Evolutionary conservation across 2,888 invertebrate genomes (phyloP).

Genomic region (Philaethria dido): DNA sequence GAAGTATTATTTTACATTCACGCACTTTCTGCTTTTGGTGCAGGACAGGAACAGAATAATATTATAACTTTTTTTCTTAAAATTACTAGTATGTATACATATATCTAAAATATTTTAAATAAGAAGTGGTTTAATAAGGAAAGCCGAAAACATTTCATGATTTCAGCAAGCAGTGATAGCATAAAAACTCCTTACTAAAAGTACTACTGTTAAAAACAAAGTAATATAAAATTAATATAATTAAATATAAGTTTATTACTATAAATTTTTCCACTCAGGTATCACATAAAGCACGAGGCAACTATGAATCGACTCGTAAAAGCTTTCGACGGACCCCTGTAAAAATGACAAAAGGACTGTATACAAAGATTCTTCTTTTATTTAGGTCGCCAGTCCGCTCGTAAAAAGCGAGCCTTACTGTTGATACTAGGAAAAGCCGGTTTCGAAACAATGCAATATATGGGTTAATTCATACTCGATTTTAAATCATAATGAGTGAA

Average conservation of each 20-base stretch:
- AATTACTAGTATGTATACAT: too few relatives aligned
- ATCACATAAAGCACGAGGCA: slow-evolving; percentile 20
- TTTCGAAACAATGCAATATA: slow-evolving; percentile 2
- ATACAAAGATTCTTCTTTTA: slow-evolving; percentile 75
- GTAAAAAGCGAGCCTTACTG: slow-evolving; percentile 68
- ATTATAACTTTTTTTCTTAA: too few relatives aligned
- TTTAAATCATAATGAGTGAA: not conserved
- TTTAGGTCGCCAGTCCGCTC: slow-evolving; percentile 69
- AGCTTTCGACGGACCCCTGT: slow-evolving; percentile 73
- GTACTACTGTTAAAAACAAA: too few relatives aligned
- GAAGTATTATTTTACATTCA: too few relatives aligned
- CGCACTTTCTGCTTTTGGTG: too few relatives aligned
- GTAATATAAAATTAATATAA: not conserved
- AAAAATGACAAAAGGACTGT: slow-evolving; percentile 75
- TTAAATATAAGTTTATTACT: not conserved
- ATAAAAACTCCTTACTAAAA: too few relatives aligned
- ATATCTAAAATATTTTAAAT: too few relatives aligned
- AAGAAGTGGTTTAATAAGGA: too few relatives aligned
- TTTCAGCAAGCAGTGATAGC: too few relatives aligned
- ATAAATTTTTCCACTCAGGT: slow-evolving; percentile 19
- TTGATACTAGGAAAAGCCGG: not conserved
- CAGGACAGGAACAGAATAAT: too few relatives aligned
- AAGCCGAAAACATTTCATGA: too few relatives aligned
- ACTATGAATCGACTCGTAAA: slow-evolving; percentile 72
- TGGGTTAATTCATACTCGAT: not conserved